Conservation (phyloP, 2,888 invertebrate species). For the Calameuta filiformis region DNA sequence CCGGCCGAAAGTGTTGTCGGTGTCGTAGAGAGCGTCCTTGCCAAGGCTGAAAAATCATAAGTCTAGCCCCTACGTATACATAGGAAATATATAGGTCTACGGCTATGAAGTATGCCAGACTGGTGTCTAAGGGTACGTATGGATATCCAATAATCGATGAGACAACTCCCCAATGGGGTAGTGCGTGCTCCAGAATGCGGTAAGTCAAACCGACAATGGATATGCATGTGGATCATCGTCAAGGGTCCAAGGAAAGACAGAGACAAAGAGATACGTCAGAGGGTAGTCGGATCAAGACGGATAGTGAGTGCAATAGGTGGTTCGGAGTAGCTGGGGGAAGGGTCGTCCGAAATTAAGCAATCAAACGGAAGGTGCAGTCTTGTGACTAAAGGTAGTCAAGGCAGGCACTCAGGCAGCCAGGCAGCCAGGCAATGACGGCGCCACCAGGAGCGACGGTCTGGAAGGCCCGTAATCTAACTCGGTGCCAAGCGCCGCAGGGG, state of each 20-base stretch:
- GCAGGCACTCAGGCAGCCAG: slow-evolving; percentile 19
- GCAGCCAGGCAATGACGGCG: slow-evolving; percentile 8
- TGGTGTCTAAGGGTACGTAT: not conserved
- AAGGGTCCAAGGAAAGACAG: not conserved
- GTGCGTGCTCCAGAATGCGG: not conserved
- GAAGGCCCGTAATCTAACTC: slow-evolving; percentile 35
- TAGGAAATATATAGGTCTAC: not conserved
- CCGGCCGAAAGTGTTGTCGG: not conserved
- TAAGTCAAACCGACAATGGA: not conserved
- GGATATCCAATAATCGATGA: not conserved
- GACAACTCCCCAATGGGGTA: not conserved
- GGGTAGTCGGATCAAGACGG: not conserved
- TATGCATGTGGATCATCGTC: slow-evolving; percentile 17
- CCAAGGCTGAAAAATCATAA: not conserved
- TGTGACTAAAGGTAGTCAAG: slow-evolving; percentile 7
- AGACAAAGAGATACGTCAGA: not conserved
- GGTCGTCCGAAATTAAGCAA: slow-evolving; percentile 25
- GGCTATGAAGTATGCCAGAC: not conserved
- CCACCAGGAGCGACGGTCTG: slow-evolving; percentile 4
- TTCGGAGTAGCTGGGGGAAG: not conserved
- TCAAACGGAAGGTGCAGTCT: slow-evolving; percentile 25
- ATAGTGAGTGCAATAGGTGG: not conserved
- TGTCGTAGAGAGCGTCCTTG: not conserved
- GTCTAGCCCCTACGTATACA: not conserved
- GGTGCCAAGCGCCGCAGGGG: slow-evolving; percentile 45